A percentile compares a stretch with the other conserved stretches of the same genome.
Conservation (phyloP, 2,113 vertebrate genomes). For the Monarcha castaneiventris region DNA sequence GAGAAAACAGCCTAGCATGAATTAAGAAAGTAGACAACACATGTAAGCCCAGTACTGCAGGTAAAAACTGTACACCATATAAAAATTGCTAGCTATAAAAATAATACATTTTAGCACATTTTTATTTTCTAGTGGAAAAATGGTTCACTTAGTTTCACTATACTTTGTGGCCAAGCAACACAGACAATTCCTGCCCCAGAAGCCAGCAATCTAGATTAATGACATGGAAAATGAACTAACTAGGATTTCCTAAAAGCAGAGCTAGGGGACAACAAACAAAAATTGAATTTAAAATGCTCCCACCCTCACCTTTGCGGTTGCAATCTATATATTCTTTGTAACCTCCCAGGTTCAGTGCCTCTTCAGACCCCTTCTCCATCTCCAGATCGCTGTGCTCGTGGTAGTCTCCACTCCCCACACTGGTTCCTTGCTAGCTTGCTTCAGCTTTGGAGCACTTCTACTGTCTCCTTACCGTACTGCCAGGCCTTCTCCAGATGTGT, state of each 20-base stretch:
- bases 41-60: neutral
- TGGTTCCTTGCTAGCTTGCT: neutral
- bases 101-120: neutral
- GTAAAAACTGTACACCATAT: neutral
- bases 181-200: neutral
- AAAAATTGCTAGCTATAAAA: neutral
- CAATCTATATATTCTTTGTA: neutral
- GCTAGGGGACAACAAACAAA: neutral
- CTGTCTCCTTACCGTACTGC: neutral
- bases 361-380: neutral
- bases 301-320: neutral
- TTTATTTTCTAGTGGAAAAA: neutral
- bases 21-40: neutral
- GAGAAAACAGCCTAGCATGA: neutral
- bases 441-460: neutral
- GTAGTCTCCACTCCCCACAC: neutral
- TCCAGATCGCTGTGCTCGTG: neutral
- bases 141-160: neutral
- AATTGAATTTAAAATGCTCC: neutral
- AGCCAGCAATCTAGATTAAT: neutral
- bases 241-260: neutral
- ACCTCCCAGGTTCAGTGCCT: neutral
- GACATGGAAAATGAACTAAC: neutral
- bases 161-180: neutral
- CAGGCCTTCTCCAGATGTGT: neutral